Evolutionary conservation across 2,888 invertebrate species (phyloP), one percentile per base, ranked within the genome.

Genomic region (Folsomia candida): DNA sequence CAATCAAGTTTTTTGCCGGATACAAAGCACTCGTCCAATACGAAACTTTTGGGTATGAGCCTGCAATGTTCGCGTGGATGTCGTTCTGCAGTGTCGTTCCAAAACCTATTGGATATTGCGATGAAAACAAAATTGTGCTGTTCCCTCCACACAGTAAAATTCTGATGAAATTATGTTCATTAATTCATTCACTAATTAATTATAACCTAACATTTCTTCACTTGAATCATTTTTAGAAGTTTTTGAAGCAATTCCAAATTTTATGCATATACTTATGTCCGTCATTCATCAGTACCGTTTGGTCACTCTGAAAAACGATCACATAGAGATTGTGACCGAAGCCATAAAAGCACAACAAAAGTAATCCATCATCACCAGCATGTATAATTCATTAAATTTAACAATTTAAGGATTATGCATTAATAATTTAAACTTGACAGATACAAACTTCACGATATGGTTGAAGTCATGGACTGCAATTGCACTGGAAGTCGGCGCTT

Each of bases 21-120:
- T 78, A 78, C 58, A 74, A 71, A 24, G 76, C 76, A 1, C 47
- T 76, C 0, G 64, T 78, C 0, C 22, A 68, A 11, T 76, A 70
- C 61, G 76, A 78, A 37, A 68, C 68, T 22, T 72, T 71, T 29
- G 68, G 63, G 18, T 26, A 20, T 26, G 27, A 57, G 3, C 4
- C 11, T 0, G 0, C 25, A 1, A 25, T 61, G 1, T 22, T 63
- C 20, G 63, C 69, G 0, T 78, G 78, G 78, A 75, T 76, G 0
- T 69, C 68, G 9, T 78, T 66, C 58, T 76, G 75, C 37, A 72
- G 72, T 60, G 47, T 67, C 22, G 70, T 76, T 2, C 70, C 72
- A 0, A 75, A 75, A 28, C 76, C 70, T 0, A 4, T 78, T 1
- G 78, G 78, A 24, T 74, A 69, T 47, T 65, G 73, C 2, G 4